Percentiles rank a stretch among this genome's conserved stretches.
Conservation (phyloP, 2,113 vertebrate genomes). For the Equus przewalskii region DNA sequence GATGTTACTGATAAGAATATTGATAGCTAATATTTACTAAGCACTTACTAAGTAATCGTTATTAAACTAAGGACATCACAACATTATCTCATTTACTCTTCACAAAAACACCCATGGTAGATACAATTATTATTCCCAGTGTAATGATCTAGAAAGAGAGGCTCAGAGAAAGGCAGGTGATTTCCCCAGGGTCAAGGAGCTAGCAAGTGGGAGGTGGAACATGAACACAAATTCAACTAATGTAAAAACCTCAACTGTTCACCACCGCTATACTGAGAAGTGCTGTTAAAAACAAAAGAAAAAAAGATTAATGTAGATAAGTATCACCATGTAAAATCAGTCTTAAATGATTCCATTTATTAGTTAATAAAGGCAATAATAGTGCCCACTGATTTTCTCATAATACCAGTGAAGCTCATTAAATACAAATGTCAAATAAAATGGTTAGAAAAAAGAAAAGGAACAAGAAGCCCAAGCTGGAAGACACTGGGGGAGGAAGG, state of each 20-base stretch:
- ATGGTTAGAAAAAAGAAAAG: neutral
- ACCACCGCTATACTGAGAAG: neutral
- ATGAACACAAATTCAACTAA: neutral
- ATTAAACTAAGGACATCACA: neutral
- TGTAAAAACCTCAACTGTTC: neutral
- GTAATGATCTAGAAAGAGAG: neutral
- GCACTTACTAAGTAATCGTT: neutral
- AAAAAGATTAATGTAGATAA: neutral
- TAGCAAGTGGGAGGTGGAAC: neutral
- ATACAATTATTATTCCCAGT: neutral
- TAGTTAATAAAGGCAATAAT: neutral
- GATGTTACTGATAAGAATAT: neutral
- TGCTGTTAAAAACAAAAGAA: neutral
- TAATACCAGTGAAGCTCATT: neutral
- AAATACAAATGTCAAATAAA: neutral
- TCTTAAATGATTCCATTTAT: neutral
- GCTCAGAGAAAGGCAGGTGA: neutral
- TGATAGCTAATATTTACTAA: neutral
- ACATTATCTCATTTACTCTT: neutral
- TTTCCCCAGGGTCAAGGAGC: neutral
- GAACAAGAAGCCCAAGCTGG: neutral
- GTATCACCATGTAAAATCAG: neutral
- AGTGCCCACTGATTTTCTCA: neutral
- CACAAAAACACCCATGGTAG: neutral
- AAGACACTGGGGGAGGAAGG: neutral